phyloP scores from a whole-genome alignment of 2,888 invertebrate species.

The Dasypolia templi region DNA sequence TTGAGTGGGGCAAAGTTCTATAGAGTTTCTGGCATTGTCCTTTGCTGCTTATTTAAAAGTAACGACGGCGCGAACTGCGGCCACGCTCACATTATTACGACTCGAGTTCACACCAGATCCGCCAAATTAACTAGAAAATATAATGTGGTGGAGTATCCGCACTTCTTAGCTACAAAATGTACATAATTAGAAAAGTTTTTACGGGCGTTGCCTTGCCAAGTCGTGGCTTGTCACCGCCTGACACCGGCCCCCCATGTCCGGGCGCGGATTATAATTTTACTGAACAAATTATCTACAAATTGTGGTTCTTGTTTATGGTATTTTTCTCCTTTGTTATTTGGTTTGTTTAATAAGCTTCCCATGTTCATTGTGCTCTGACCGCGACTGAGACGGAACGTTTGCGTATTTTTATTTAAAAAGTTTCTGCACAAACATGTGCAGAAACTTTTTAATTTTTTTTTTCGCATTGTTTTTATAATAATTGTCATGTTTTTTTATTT shows the following conservation, averaged over 20 bases:
- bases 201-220: constrained; percentile 84
- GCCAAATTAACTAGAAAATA: constrained; percentile 87
- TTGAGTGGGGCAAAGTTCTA: no score
- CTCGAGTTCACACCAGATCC: constrained; percentile 80
- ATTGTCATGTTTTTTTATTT: constrained; percentile 10
- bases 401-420: constrained; percentile 31
- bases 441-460: no score
- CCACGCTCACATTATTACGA: constrained; percentile 40
- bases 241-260: constrained; percentile 84
- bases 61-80: constrained; percentile 51
- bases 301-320: constrained; percentile 74
- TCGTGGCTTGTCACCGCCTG: constrained; percentile 85
- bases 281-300: constrained; percentile 87
- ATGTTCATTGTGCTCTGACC: constrained; percentile 45
- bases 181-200: constrained; percentile 90
- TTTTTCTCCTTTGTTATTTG: constrained; percentile 68
- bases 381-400: constrained; percentile 23
- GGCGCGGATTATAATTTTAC: constrained; percentile 85
- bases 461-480: constrained; percentile 7
- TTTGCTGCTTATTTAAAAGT: no score
- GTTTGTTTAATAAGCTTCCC: constrained; percentile 57
- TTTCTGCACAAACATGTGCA: no score
- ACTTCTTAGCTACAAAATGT: constrained; percentile 88
- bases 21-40: no score
- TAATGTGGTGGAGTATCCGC: constrained; percentile 81